These are phyloP conservation scores for Gonocerus acuteangulatus DNA, from an alignment of 2,888 invertebrate species.

Conservation along the genomic window DNA sequence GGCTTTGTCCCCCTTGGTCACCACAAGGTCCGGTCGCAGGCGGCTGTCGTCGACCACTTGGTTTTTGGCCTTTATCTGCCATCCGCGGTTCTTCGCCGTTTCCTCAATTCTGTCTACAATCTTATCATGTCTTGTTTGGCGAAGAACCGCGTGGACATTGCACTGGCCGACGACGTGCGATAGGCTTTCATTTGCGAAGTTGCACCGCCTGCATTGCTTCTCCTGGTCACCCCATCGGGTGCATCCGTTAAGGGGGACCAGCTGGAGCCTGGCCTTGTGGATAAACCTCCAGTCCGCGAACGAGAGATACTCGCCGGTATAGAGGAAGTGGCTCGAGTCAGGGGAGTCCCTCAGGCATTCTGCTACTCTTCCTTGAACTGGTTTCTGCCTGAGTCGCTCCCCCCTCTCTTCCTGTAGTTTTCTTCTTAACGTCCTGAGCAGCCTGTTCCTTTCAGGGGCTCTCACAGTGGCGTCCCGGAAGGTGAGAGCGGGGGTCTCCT, in stretches of 20 bases:
- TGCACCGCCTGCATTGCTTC: background rate
- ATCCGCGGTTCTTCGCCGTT: background rate
- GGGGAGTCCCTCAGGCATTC: conserved; percentile 23
- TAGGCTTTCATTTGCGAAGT: conserved; percentile 6
- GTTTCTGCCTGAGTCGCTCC: conserved; percentile 11
- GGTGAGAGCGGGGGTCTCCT: background rate
- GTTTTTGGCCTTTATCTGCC: too few relatives aligned
- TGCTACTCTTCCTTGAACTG: conserved; percentile 30
- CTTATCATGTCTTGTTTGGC: conserved; percentile 14
- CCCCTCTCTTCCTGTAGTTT: background rate
- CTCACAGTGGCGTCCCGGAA: background rate
- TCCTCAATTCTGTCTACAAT: background rate
- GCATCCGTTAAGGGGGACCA: conserved; percentile 20
- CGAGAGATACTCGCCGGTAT: conserved; percentile 28
- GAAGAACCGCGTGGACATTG: conserved; percentile 2
- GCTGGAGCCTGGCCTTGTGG: conserved; percentile 32
- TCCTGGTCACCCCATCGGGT: conserved; percentile 1
- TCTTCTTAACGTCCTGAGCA: background rate
- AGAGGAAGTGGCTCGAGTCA: conserved; percentile 32
- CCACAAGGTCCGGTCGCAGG: too few relatives aligned
- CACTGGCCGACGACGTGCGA: conserved; percentile 27
- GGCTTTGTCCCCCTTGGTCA: background rate
- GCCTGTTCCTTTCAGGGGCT: background rate
- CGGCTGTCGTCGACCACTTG: too few relatives aligned
- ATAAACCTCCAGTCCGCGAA: conserved; percentile 40